phyloP scores from a whole-genome alignment of 2,888 invertebrate species.

The Pocota personata region DNA sequence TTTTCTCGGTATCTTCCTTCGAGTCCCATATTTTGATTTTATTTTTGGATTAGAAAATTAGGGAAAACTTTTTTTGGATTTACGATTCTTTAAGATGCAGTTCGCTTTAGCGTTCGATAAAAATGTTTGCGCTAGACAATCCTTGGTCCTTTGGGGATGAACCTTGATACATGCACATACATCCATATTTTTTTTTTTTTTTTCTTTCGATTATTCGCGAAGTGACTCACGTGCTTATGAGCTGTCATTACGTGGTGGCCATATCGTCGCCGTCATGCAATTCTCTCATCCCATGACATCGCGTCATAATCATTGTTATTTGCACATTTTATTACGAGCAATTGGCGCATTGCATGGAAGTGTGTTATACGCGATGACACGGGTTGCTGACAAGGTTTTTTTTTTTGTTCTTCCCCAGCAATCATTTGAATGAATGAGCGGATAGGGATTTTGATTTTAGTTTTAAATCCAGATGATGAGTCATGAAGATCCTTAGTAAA shows the following conservation, averaged over 20 bases:
- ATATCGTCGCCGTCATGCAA: slow-evolving; percentile 33
- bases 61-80: slow-evolving; percentile 30
- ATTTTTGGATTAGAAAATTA: slow-evolving; percentile 48
- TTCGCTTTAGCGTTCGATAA: not conserved
- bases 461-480: not conserved
- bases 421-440: slow-evolving; percentile 12
- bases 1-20: slow-evolving; percentile 13
- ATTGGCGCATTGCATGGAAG: slow-evolving; percentile 19
- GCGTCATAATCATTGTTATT: slow-evolving; percentile 2
- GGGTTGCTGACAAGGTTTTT: slow-evolving; percentile 9
- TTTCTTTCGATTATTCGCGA: not conserved
- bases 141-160: not conserved
- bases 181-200: not conserved
- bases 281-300: not conserved
- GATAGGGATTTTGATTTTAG: not conserved
- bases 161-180: not conserved
- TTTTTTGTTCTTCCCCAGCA: not conserved
- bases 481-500: not conserved
- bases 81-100: slow-evolving; percentile 28
- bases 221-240: slow-evolving; percentile 51
- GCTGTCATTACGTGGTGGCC: slow-evolving; percentile 27
- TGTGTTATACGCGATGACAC: slow-evolving; percentile 28
- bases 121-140: not conserved
- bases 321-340: slow-evolving; percentile 25
- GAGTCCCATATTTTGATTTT: slow-evolving; percentile 39